These are phyloP conservation scores for Drosophila atroscutellata DNA, from an alignment of 2,888 invertebrate species.

Conservation along the genomic window DNA sequence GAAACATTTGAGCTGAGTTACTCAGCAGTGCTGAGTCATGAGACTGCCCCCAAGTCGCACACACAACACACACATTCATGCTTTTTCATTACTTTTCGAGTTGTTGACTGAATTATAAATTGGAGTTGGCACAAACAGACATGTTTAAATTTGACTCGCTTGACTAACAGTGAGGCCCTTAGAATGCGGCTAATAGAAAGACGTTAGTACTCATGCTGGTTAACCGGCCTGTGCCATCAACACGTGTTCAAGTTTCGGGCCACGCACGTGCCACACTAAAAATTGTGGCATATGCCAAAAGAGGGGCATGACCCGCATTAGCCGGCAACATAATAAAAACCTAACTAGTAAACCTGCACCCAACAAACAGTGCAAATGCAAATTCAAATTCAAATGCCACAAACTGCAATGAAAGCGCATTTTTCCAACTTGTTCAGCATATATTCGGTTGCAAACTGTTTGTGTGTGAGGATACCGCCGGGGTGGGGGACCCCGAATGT, in stretches of 20 bases:
- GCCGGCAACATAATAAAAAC: conserved; percentile 20
- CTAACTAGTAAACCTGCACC: conserved; percentile 21
- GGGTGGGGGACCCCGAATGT: conserved; percentile 3
- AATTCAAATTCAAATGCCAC: conserved; percentile 47
- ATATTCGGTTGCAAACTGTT: conserved; percentile 66
- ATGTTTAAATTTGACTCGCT: conserved; percentile 33
- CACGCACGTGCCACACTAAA: conserved; percentile 61
- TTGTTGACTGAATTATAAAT: conserved; percentile 40
- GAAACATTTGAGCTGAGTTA: conserved; percentile 38
- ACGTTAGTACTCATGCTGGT: conserved; percentile 43
- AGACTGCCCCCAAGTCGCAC: conserved; percentile 48
- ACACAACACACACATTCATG: conserved; percentile 12
- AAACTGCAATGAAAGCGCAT: conserved; percentile 72
- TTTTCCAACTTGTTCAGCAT: conserved; percentile 73
- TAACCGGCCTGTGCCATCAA: conserved; percentile 16
- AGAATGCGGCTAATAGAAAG: conserved; percentile 29
- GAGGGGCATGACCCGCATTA: conserved; percentile 70
- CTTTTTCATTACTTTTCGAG: conserved; percentile 3
- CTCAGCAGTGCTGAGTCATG: conserved; percentile 60
- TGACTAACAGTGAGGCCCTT: conserved; percentile 51
- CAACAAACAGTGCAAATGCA: conserved; percentile 12
- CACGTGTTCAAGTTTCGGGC: conserved; percentile 56
- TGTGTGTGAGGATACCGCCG: conserved; percentile 38
- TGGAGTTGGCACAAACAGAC: conserved; percentile 27
- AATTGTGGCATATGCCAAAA: conserved; percentile 40